These are phyloP conservation scores for Polypedilum pembai DNA, from an alignment of 1,140 invertebrate genomes.

Conservation along the genomic window DNA sequence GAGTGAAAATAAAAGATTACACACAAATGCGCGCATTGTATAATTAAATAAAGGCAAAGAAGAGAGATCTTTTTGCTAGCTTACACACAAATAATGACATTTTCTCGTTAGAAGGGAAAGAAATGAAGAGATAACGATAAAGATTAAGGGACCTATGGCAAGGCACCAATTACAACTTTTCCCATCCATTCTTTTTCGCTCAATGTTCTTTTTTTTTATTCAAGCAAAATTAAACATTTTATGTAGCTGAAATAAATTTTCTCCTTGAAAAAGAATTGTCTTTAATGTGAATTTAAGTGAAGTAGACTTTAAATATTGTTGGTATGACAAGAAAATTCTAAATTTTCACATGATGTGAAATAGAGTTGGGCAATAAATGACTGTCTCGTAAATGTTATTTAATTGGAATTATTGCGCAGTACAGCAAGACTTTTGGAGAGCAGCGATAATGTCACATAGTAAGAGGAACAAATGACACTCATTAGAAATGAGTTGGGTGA, in stretches of 20 bases:
- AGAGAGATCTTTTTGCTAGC: neutral
- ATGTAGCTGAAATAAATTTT: slow-evolving; percentile 14
- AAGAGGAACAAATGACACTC: slow-evolving; percentile 21
- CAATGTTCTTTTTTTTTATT: neutral
- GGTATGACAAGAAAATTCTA: too few relatives aligned
- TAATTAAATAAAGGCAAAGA: neutral
- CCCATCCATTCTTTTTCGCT: neutral
- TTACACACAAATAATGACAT: neutral
- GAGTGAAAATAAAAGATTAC: neutral
- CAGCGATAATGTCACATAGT: neutral
- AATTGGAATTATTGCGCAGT: neutral
- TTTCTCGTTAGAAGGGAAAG: neutral
- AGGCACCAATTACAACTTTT: slow-evolving; percentile 11
- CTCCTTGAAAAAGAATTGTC: neutral
- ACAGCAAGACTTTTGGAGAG: neutral
- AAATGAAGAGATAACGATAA: neutral
- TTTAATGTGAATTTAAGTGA: neutral
- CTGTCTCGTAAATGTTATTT: slow-evolving; percentile 7
- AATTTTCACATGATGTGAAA: neutral
- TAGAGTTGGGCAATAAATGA: neutral
- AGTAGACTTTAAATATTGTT: too few relatives aligned
- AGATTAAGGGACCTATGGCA: slow-evolving; percentile 2
- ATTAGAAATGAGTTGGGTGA: slow-evolving; percentile 27
- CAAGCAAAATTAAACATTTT: neutral
- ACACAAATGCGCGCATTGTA: neutral